A percentile compares a stretch with the other conserved stretches of the same genome.
phyloP scores from a whole-genome alignment of 1,140 invertebrate species.

The Teleogryllus occipitalis region DNA sequence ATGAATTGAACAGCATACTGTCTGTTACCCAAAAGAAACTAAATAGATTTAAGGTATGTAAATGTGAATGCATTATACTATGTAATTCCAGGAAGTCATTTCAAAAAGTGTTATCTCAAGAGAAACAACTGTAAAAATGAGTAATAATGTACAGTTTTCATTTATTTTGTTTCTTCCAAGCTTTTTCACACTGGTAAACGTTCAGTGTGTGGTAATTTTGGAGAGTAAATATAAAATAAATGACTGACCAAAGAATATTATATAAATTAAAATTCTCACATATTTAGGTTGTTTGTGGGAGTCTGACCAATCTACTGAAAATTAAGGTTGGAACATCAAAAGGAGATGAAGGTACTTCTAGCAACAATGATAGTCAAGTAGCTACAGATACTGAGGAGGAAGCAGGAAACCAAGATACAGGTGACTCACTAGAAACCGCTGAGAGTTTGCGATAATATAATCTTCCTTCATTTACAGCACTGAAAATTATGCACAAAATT shows the following conservation, averaged over 20 bases:
- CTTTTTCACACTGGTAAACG: too few species aligned
- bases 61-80: neutral
- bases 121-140: neutral
- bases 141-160: too few species aligned
- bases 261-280: conserved; percentile 19
- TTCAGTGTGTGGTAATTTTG: neutral
- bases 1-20: conserved; percentile 72
- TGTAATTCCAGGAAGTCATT: neutral
- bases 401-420: conserved; percentile 20
- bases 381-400: conserved; percentile 27
- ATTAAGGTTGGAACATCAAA: conserved; percentile 39
- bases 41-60: conserved; percentile 71
- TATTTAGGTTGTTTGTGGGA: conserved; percentile 53
- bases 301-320: conserved; percentile 51
- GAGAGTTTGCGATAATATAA: neutral
- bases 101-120: neutral
- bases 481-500: neutral
- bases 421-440: conserved; percentile 32
- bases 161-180: neutral
- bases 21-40: conserved; percentile 76
- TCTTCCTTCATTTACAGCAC: neutral
- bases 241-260: neutral
- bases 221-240: neutral
- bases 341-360: conserved; percentile 32
- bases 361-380: conserved; percentile 28